phyloP scores from a whole-genome alignment of 2,888 invertebrate genomes.

The Agriopis marginaria region DNA sequence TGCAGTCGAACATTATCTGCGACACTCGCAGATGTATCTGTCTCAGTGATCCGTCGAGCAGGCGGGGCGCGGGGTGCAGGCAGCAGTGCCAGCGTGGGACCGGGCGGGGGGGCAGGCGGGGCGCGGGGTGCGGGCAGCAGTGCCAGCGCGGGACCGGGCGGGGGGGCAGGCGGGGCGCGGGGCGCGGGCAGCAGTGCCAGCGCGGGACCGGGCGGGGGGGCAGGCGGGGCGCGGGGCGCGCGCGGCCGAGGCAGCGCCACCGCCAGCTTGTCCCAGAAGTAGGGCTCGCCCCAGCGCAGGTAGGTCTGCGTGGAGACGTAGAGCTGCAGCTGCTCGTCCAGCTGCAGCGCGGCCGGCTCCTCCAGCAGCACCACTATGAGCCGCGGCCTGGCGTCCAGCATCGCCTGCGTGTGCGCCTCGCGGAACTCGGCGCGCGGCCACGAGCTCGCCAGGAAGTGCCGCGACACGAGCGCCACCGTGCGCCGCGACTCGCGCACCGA shows the following conservation, averaged over 20 bases:
- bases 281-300: constrained; percentile 11
- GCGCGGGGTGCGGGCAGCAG: not conserved
- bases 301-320: constrained; percentile 11
- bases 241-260: constrained; percentile 10
- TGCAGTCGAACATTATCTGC: no score
- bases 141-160: no score
- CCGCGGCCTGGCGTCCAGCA: not conserved
- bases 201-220: not conserved
- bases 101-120: no score
- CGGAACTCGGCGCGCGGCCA: constrained; percentile 14
- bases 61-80: not conserved
- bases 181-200: not conserved
- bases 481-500: constrained; percentile 15
- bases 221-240: not conserved
- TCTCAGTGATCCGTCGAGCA: not conserved
- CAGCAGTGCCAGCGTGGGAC: no score
- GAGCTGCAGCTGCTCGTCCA: constrained; percentile 3
- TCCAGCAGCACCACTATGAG: constrained; percentile 10
- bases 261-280: constrained; percentile 14
- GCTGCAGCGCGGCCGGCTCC: not conserved
- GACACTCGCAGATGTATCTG: not conserved
- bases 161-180: not conserved
- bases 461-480: constrained; percentile 14
- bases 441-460: constrained; percentile 8
- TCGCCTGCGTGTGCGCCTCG: constrained; percentile 5